Evolutionary conservation across 2,797 vertebrate genomes (phyloP), one percentile per base, ranked within the genome.

Genomic region (Cottoperca gobio): DNA sequence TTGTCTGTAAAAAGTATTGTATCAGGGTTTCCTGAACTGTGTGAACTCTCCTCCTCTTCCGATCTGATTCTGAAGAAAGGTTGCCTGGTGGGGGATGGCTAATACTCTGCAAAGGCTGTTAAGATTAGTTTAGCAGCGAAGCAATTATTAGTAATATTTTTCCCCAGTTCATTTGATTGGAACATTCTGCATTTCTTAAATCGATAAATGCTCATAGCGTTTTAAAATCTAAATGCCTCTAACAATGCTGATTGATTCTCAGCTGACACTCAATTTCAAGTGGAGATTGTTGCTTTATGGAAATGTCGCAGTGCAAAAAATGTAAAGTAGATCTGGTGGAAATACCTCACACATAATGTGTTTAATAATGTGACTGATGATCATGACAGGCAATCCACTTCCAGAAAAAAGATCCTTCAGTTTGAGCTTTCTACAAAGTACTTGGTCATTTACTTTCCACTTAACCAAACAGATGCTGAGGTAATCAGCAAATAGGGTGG

Each of bases 21-120:
- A 62, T 71, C 65, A 63, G 19, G 24, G 66, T 59, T 76, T 59
- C 52, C 24, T 17, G 23, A 78, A 62, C 64, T 61, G 43, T 65
- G 19, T 50, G 58, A 76, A 70, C 64, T 66, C 65, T 59, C 53
- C 49, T 58, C 42, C 6, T 45, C 35, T 40, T 62, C 43, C 39
- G 73, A 17, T 70, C 58, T 78, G 70, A 70, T 70, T 62, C 35
- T 43, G 64, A 65, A 35, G 37, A 68, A 35, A 49, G 24, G 16
- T 9, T 35, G 57, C 69, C 78, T 49, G 58, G 9, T 61, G 69
- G 45, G 67, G 23, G 57, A 31, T 48, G 58, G 49, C 42, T 62
- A 43, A 66, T 42, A 49, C 58, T 69, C 71, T 31, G 52, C 53
- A 45, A 19, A 35, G 23, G 24, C 64, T 43, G 52, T 40, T 35